A percentile compares a stretch with the other conserved stretches of the same genome.
These are phyloP conservation scores for Phycodurus eques DNA, from an alignment of 2,113 vertebrate species.

Conservation along the genomic window DNA sequence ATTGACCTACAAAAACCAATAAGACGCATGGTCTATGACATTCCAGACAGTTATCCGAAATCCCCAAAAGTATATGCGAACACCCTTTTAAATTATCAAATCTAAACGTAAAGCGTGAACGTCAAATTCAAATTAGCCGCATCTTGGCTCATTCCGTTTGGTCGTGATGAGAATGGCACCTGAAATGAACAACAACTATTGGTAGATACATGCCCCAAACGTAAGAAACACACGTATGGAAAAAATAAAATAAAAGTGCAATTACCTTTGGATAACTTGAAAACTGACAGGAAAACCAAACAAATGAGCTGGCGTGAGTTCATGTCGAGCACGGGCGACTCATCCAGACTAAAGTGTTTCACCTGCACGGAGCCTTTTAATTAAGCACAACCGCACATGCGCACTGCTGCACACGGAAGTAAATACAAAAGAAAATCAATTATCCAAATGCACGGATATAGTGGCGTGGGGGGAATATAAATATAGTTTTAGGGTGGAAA, in stretches of 20 bases:
- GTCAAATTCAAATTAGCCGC: background rate
- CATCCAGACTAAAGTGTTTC: slow-evolving; percentile 6
- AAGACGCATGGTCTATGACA: too few relatives aligned
- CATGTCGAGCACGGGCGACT: slow-evolving; percentile 49
- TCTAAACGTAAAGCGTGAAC: background rate
- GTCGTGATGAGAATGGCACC: background rate
- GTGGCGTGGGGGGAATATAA: too few relatives aligned
- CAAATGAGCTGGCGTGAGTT: slow-evolving; percentile 21
- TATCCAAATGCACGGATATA: too few relatives aligned
- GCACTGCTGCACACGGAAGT: background rate
- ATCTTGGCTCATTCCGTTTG: background rate
- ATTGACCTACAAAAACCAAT: too few relatives aligned
- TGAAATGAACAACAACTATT: background rate
- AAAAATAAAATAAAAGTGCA: too few relatives aligned
- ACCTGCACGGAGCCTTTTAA: slow-evolving; percentile 37
- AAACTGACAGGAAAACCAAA: slow-evolving; percentile 23
- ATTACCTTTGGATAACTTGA: slow-evolving; percentile 47
- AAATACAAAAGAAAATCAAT: background rate
- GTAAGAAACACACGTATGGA: background rate
- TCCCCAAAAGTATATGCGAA: background rate
- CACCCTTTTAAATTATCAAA: background rate
- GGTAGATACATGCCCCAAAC: background rate
- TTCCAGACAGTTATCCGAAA: too few relatives aligned
- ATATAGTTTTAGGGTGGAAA: too few relatives aligned
- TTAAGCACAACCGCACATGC: slow-evolving; percentile 2